Percentiles rank a stretch among this genome's conserved stretches.
Evolutionary conservation across 2,888 invertebrate species (phyloP).

Genomic region (Pristionchus entomophagus): DNA sequence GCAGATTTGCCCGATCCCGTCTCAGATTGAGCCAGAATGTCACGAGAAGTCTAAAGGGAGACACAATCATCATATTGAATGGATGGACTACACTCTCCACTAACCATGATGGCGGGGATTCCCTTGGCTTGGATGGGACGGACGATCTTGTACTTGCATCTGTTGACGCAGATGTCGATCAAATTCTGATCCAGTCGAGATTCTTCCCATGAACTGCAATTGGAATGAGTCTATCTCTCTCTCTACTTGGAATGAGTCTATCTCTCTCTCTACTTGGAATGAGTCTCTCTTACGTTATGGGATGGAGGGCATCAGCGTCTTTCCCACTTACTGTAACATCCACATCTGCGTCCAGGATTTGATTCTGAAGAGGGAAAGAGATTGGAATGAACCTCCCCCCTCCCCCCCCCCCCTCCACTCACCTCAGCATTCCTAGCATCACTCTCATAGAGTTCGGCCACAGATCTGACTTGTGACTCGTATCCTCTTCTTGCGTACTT

Average conservation of each 20-base stretch:
- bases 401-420: neutral
- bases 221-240: too few relatives aligned
- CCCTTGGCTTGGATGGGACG: conserved; percentile 38
- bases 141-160: conserved; percentile 43
- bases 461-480: neutral
- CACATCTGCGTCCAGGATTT: conserved; percentile 34
- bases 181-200: conserved; percentile 53
- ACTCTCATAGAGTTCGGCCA: conserved; percentile 18
- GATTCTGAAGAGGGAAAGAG: neutral
- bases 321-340: conserved; percentile 6
- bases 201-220: conserved; percentile 59
- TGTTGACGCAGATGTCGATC: conserved; percentile 49
- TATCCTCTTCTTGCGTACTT: neutral
- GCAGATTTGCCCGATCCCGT: conserved; percentile 99
- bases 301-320: neutral
- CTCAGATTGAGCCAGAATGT: conserved; percentile 97
- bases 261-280: too few relatives aligned
- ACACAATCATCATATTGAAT: neutral
- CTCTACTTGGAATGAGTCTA: too few relatives aligned
- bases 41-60: conserved; percentile 81
- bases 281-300: neutral
- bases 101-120: conserved; percentile 39
- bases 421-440: conserved; percentile 17
- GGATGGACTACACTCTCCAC: neutral
- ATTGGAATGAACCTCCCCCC: neutral